These are phyloP conservation scores for Microcebus griseorufus DNA, from an alignment of 2,113 vertebrate species.

Conservation along the genomic window DNA sequence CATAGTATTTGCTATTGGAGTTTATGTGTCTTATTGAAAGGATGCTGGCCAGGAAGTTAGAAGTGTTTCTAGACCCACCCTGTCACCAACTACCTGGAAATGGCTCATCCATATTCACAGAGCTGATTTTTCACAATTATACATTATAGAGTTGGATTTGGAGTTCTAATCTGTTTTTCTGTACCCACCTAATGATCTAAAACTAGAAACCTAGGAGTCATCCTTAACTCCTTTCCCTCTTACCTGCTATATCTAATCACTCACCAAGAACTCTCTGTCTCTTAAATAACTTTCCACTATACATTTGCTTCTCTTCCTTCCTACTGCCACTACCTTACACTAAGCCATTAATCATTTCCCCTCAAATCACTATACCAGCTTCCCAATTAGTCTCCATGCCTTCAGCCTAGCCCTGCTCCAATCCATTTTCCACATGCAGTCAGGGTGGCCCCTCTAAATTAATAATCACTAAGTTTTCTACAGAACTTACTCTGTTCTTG, in stretches of 20 bases:
- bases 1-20: conserved; percentile 9
- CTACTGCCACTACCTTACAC: background rate
- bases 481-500: background rate
- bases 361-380: background rate
- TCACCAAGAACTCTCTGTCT: background rate
- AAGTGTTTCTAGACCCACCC: background rate
- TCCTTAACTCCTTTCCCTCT: background rate
- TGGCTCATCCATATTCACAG: background rate
- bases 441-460: background rate
- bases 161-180: background rate
- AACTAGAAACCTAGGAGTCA: background rate
- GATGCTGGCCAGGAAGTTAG: background rate
- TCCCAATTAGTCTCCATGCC: background rate
- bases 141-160: background rate
- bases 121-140: background rate
- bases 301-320: background rate
- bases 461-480: background rate
- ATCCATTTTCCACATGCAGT: background rate
- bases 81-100: background rate
- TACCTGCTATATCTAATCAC: background rate
- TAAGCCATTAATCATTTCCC: background rate
- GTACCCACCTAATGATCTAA: background rate
- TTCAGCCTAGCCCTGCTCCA: background rate
- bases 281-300: background rate
- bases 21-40: background rate